Base-by-base conservation (phyloP, 1,140 invertebrate genomes). In the Meloidogyne chitwoodi region DNA sequence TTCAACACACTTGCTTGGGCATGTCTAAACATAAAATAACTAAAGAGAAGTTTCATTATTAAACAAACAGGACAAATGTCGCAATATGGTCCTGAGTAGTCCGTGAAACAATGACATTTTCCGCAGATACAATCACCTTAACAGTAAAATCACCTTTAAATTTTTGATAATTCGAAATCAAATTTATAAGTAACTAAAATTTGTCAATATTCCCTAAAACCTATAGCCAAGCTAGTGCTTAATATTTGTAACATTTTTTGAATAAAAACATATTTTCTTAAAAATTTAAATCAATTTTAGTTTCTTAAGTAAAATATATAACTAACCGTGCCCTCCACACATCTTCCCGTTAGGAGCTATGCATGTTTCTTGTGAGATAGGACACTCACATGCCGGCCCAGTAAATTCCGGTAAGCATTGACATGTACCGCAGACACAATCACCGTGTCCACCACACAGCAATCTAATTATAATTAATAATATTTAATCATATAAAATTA, bases 1-100 rank as follows among this genome's bases (percentile, higher is more conserved):
- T 83, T 95, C 93, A 27, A 92, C 90, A 87, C 96, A 97, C 29
- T 92, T 91, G 26, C 91, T 92, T 6, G 92, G 92, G 88, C 94
- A 96, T 0, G 93, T 93, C 91, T 92, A 78, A 41, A 88, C 84
- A 71, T 77, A 66, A 66, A 48, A 34, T 29, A 66, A 26, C 56
- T 19, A 26, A n/a, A 11, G 29, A 38, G 41, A 61, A 67, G 62
- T 86, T 86, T 84, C 78, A 88, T 87, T 38, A 34, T 11, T 14
- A 27, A 65, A 56, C 77, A 11, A n/a, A 77, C 77, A 2, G 94
- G 93, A 87, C 96, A 98, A 79, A 94, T 93, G 84, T 98, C 94
- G 88, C 97, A 99, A 26, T 87, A 89, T 22, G 87, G 87, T 31
- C 90, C 90, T 83, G 91, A 93, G 83, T 90, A 97, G 80, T 91